A percentile compares a stretch with the other conserved stretches of the same genome.
Evolutionary conservation across 1,140 invertebrate genomes (phyloP).

Genomic region (Trichonephila clavipes): DNA sequence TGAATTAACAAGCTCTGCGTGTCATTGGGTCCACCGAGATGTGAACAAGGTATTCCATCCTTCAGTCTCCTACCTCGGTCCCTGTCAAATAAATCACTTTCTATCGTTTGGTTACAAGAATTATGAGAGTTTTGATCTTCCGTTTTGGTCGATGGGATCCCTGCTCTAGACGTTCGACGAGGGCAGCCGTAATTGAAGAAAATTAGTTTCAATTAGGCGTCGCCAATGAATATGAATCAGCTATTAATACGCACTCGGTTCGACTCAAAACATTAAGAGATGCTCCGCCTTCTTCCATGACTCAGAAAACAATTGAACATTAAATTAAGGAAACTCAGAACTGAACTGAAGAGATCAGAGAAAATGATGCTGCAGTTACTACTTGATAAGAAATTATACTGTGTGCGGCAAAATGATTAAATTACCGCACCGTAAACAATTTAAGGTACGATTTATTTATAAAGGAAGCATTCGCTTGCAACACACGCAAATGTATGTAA

Average conservation of each 20-base stretch:
- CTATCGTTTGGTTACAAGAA: constrained; percentile 65
- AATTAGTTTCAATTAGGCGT: constrained; percentile 74
- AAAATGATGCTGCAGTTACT: not conserved
- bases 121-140: constrained; percentile 67
- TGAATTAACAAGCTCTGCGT: constrained; percentile 70
- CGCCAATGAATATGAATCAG: constrained; percentile 41
- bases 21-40: constrained; percentile 59
- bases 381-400: constrained; percentile 16
- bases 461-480: too few species aligned
- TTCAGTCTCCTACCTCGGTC: constrained; percentile 37
- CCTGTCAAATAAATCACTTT: constrained; percentile 74
- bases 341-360: not conserved
- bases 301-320: constrained; percentile 49
- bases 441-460: not conserved
- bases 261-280: not conserved
- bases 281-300: constrained; percentile 39
- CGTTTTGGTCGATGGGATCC: constrained; percentile 53
- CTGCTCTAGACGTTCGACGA: constrained; percentile 35
- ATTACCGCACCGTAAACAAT: not conserved
- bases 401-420: not conserved
- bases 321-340: constrained; percentile 43
- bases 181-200: constrained; percentile 55
- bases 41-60: constrained; percentile 46
- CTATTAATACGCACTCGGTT: constrained; percentile 5
- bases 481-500: too few species aligned